Conservation (phyloP, 2,797 vertebrate species). For the Labeo calbasu region DNA sequence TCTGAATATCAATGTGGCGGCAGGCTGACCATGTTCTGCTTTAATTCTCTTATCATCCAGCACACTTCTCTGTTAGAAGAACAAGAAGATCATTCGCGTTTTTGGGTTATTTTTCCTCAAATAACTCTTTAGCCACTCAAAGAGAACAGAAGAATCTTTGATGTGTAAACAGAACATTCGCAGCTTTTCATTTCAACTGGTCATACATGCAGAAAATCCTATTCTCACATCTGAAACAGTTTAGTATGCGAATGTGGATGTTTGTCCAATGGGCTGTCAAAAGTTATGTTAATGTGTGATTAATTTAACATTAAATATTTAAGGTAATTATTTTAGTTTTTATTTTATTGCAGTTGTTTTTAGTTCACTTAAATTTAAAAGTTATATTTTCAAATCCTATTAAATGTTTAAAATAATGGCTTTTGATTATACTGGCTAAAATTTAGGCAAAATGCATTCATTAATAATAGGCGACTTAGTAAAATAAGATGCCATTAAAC, state of each 20-base stretch:
- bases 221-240: background rate
- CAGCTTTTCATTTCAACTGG: background rate
- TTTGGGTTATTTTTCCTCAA: background rate
- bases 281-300: background rate
- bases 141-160: background rate
- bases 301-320: too few species aligned
- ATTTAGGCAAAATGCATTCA: too few species aligned
- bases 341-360: too few species aligned
- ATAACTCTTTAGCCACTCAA: background rate
- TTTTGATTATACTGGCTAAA: too few species aligned
- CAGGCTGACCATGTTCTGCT: background rate
- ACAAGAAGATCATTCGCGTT: background rate
- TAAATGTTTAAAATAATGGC: too few species aligned
- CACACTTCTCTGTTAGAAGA: background rate
- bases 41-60: slow-evolving; percentile 8
- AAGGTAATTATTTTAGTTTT: too few species aligned
- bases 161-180: background rate
- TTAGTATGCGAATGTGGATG: background rate
- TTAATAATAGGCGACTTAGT: too few species aligned
- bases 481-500: too few species aligned
- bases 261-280: background rate
- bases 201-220: background rate
- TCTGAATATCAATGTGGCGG: slow-evolving; percentile 70
- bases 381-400: too few species aligned
- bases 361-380: too few species aligned